phyloP scores from a whole-genome alignment of 2,113 vertebrate species.

The Australoheros scitulus region DNA sequence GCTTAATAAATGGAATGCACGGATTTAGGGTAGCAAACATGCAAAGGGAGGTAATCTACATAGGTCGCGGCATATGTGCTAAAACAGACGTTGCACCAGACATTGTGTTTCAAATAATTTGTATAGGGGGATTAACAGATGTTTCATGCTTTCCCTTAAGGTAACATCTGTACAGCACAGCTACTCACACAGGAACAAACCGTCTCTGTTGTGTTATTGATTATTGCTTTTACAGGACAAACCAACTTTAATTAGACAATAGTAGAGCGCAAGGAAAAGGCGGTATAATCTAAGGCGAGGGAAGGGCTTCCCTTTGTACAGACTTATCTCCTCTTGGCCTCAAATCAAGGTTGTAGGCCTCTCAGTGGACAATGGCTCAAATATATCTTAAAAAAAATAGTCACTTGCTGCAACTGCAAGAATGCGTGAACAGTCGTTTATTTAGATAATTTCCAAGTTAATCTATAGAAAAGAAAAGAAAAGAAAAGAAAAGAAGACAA shows the following conservation, averaged over 20 bases:
- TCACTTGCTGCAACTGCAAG: not conserved
- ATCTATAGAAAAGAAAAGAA: not conserved
- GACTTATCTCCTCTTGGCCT: conserved; percentile 50
- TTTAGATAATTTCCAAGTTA: not conserved
- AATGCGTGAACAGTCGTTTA: not conserved
- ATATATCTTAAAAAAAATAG: conserved; percentile 1
- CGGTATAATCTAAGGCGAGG: conserved; percentile 9
- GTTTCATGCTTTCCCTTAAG: not conserved
- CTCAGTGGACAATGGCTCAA: not conserved
- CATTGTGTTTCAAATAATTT: conserved; percentile 5
- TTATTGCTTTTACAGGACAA: not conserved
- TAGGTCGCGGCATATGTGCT: not conserved
- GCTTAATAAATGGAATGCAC: conserved; percentile 1
- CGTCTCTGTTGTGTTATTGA: not conserved
- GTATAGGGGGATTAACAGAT: not conserved
- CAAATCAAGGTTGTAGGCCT: conserved; percentile 44
- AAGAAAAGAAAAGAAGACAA: not conserved
- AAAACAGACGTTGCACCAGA: not conserved
- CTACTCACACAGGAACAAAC: not conserved
- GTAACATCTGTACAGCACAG: not conserved
- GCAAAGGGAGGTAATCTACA: too few relatives aligned
- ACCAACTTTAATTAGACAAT: conserved; percentile 17
- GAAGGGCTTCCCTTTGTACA: conserved; percentile 63
- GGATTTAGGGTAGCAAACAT: not conserved
- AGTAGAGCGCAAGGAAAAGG: conserved; percentile 17